A percentile compares a stretch with the other conserved stretches of the same genome.
phyloP scores from a whole-genome alignment of 2,888 invertebrate genomes.

The Drosophila kokeensis region DNA sequence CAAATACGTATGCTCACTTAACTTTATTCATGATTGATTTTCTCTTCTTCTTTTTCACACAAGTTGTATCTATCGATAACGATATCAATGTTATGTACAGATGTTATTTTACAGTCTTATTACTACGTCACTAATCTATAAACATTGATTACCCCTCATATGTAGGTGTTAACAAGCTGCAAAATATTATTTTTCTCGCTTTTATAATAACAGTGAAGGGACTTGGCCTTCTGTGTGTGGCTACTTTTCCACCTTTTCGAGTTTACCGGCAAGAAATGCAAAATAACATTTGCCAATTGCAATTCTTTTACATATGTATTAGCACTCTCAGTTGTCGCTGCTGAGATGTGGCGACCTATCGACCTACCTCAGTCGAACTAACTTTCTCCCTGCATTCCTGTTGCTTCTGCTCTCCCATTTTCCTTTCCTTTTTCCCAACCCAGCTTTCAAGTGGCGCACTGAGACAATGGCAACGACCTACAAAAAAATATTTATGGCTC shows the following conservation, averaged over 20 bases:
- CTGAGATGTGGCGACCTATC: constrained; percentile 29
- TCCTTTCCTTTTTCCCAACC: not conserved
- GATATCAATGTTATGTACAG: no score
- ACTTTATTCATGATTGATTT: no score
- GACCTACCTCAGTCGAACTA: constrained; percentile 30
- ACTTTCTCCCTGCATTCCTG: constrained; percentile 27
- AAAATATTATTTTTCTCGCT: not conserved
- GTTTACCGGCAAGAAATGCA: not conserved
- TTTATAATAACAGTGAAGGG: not conserved
- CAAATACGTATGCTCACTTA: not conserved
- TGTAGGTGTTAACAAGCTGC: not conserved
- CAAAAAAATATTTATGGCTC: constrained; percentile 69
- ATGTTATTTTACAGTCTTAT: not conserved
- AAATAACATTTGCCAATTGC: not conserved
- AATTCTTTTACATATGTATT: not conserved
- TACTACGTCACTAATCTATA: no score
- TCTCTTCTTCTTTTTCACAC: no score
- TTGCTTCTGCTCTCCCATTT: not conserved
- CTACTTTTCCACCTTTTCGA: not conserved
- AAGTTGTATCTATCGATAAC: no score
- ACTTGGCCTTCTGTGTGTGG: not conserved
- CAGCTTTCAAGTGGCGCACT: constrained; percentile 53
- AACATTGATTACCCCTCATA: not conserved
- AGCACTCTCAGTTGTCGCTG: constrained; percentile 8
- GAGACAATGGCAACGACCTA: constrained; percentile 57